Percentiles rank a stretch among this genome's conserved stretches.
phyloP scores from a whole-genome alignment of 2,888 invertebrate genomes.

The Plagodis dolabraria region DNA sequence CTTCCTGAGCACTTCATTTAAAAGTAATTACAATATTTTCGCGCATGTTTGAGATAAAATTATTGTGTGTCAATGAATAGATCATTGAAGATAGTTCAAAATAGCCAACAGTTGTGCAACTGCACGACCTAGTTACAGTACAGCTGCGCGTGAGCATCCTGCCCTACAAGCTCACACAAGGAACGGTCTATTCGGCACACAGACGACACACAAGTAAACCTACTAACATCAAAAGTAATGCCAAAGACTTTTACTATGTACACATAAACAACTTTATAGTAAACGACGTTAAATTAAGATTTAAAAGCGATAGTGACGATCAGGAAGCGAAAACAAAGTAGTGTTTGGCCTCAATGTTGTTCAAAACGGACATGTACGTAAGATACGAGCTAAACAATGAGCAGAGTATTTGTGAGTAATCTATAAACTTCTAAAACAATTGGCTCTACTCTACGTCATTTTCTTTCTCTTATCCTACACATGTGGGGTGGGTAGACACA shows the following conservation, averaged over 20 bases:
- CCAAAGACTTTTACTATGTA: conserved; percentile 1
- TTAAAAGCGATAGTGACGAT: conserved; percentile 11
- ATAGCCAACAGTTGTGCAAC: conserved; percentile 26
- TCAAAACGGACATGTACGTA: conserved; percentile 9
- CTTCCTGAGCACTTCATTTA: too few species aligned
- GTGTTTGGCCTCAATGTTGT: conserved; percentile 11
- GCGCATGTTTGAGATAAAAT: too few species aligned
- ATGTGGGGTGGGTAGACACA: too few species aligned
- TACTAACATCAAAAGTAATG: conserved; percentile 5
- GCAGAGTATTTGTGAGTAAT: conserved; percentile 7
- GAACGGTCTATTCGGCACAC: conserved; percentile 12
- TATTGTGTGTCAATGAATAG: neutral
- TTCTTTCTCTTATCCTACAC: neutral
- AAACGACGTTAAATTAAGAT: conserved; percentile 11
- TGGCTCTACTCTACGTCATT: neutral
- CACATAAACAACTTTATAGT: conserved; percentile 5
- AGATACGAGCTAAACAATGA: conserved; percentile 12
- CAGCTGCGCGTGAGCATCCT: conserved; percentile 15
- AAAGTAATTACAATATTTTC: too few species aligned
- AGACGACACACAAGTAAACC: neutral
- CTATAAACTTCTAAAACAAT: neutral
- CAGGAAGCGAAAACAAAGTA: conserved; percentile 21
- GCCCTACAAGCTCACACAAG: conserved; percentile 1
- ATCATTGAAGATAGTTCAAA: conserved; percentile 6
- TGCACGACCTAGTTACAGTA: conserved; percentile 24